These are phyloP conservation scores for Poecilia velifera DNA, from an alignment of 2,797 vertebrate genomes.

Conservation along the genomic window DNA sequence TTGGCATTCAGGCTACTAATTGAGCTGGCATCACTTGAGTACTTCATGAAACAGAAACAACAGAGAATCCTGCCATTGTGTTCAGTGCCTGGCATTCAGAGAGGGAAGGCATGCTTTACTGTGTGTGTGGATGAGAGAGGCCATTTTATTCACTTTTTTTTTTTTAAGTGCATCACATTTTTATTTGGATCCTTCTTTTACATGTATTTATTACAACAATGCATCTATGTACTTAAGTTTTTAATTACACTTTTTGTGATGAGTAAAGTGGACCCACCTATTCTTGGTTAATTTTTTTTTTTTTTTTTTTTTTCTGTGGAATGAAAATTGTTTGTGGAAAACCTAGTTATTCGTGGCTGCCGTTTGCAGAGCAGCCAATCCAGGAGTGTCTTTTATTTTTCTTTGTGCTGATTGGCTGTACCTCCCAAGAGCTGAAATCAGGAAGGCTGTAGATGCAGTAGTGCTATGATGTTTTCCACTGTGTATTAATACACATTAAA, in stretches of 20 bases:
- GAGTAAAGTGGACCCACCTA: not conserved
- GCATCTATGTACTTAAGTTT: not conserved
- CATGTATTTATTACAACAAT: not conserved
- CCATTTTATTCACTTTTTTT: not conserved
- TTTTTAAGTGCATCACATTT: not conserved
- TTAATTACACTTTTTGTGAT: not conserved
- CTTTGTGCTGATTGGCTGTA: not conserved
- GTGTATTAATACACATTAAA: not conserved
- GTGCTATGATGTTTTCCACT: not conserved
- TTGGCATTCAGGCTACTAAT: constrained; percentile 73
- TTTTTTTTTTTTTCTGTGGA: not conserved
- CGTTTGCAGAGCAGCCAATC: not conserved
- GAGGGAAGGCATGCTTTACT: constrained; percentile 22
- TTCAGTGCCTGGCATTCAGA: constrained; percentile 40
- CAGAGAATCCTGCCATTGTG: constrained; percentile 74
- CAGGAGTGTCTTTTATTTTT: not conserved
- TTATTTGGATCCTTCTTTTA: not conserved
- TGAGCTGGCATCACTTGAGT: constrained; percentile 75
- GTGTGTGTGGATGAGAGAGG: constrained; percentile 9
- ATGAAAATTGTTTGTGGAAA: not conserved
- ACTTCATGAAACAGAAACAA: constrained; percentile 66
- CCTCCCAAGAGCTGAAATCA: not conserved
- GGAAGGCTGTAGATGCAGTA: not conserved
- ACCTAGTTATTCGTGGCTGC: not conserved
- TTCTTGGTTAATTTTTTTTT: not conserved